Base-by-base conservation (phyloP, 2,113 vertebrate genomes). In the Malurus melanocephalus region DNA sequence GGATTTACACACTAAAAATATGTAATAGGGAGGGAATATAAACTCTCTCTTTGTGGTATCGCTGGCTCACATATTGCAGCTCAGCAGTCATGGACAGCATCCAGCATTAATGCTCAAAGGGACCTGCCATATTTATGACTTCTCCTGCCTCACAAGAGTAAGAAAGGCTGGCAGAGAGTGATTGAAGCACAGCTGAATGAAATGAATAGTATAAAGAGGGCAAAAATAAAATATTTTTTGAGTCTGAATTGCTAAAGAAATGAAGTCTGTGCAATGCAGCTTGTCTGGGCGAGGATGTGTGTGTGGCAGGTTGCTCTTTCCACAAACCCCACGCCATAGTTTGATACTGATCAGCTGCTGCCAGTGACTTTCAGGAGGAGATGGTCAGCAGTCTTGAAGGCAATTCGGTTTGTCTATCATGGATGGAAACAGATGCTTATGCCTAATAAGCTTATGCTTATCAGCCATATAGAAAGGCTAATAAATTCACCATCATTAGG, bases 1-100 rank as follows among this genome's bases (percentile, higher is more conserved):
- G 80, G 89, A 93, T 96, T 93, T 92, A 72, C 26, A 72, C 35
- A 51, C 80, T 78, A 67, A 84, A 92, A 94, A 92, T 93, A 72
- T 75, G 73, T 64, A 89, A 51, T 46, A 67, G 16, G 42, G 69
- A 83, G 80, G 65, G 69, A 88, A 80, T 83, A 92, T 86, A 89
- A 94, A 92, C 56, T 89, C 78, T 68, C 16, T 42, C 33, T 91
- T 86, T 46, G 83, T 89, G 82, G 69, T 96, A 91, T 93, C 42
- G 0, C 89, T 75, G 73, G 69, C 76, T 88, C 17, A 3, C 89
- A 78, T 80, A 92, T 92, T 93, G 87, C 88, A 80, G 76, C 89
- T 91, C 89, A 86, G 85, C 91, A 91, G 88, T 57, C 82, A 72
- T 71, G 89, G 82, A 57, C 76, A 74, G 85, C 68, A 80, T 91